These are phyloP conservation scores for Cynocephalus volans DNA, from an alignment of 2,113 vertebrate genomes.

Conservation along the genomic window DNA sequence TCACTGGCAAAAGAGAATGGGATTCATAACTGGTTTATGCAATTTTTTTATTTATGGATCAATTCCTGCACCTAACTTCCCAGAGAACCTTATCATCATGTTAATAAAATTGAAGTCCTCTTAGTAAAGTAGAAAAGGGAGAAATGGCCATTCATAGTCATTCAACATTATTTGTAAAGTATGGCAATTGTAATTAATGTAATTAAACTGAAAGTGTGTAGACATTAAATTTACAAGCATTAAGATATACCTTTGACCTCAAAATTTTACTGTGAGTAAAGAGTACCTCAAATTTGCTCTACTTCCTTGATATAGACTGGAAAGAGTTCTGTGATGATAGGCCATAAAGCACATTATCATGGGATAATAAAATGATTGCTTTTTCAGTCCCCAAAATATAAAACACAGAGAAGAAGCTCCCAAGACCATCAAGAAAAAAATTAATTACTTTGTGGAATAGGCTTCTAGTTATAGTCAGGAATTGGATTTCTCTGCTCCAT, in stretches of 20 bases:
- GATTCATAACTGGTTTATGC: not conserved
- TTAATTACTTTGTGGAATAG: not conserved
- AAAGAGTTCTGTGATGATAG: not conserved
- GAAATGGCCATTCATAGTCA: not conserved
- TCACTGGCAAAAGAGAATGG: not conserved
- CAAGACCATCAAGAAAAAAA: not conserved
- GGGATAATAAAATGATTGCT: not conserved
- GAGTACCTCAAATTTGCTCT: not conserved
- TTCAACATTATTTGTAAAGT: not conserved
- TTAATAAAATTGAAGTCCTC: not conserved
- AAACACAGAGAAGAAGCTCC: not conserved
- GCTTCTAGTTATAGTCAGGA: not conserved
- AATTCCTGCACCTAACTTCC: not conserved
- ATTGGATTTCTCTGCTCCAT: not conserved
- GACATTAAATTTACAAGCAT: not conserved
- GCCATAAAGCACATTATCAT: not conserved
- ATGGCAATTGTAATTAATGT: not conserved
- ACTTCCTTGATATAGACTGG: not conserved
- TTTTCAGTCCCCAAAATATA: not conserved
- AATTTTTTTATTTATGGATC: not conserved
- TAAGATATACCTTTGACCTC: not conserved
- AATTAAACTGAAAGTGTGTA: not conserved
- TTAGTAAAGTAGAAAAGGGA: not conserved
- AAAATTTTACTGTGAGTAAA: not conserved
- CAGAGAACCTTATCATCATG: not conserved